These are phyloP conservation scores for Horisme vitalbata DNA, from an alignment of 2,888 invertebrate genomes.

Conservation along the genomic window DNA sequence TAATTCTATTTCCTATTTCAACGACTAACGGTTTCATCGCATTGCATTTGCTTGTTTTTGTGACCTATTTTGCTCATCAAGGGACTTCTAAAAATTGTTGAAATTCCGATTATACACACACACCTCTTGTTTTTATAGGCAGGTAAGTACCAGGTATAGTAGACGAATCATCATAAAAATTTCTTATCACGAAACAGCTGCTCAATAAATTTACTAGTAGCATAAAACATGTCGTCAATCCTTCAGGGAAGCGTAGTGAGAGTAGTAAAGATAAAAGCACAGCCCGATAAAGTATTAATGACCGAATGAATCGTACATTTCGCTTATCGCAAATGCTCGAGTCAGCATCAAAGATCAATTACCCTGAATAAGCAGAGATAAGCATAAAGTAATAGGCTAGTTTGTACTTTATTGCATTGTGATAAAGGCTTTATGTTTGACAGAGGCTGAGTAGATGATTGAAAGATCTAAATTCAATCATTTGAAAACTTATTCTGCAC, in stretches of 20 bases:
- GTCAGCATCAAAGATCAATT: slow-evolving; percentile 62
- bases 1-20: no score
- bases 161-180: slow-evolving; percentile 6
- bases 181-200: slow-evolving; percentile 2
- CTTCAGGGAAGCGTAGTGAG: slow-evolving; percentile 25
- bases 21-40: no score
- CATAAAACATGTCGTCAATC: slow-evolving; percentile 33
- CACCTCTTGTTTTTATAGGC: no score
- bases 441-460: slow-evolving; percentile 2
- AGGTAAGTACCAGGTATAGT: background rate
- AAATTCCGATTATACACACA: no score
- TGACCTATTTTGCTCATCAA: no score
- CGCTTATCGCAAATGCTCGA: slow-evolving; percentile 56
- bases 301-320: slow-evolving; percentile 55
- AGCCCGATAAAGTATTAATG: slow-evolving; percentile 49
- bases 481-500: background rate
- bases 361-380: slow-evolving; percentile 44
- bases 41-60: no score
- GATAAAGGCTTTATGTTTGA: slow-evolving; percentile 17
- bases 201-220: slow-evolving; percentile 10
- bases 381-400: slow-evolving; percentile 51
- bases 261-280: slow-evolving; percentile 33
- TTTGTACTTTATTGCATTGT: slow-evolving; percentile 46
- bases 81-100: no score
- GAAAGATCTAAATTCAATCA: background rate